Base-by-base conservation (phyloP, 2,888 invertebrate species). In the Trichopoda pennipes region DNA sequence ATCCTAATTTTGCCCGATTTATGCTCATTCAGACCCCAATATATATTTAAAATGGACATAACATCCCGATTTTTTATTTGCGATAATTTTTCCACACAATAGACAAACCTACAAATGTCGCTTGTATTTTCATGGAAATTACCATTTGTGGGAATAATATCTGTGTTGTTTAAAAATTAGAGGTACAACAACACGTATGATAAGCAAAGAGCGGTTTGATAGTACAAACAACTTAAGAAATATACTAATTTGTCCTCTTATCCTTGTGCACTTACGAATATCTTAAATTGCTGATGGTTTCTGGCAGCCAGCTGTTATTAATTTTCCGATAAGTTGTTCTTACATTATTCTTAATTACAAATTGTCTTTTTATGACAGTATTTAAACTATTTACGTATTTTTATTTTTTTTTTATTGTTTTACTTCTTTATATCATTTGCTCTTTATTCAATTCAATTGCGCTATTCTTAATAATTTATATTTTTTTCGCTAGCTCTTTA, bases 191-290 rank as follows among this genome's bases (percentile, higher is more conserved):
- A 58, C 38, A 56, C 23, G 23, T n/a, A n/a, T 58, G 35, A 23
- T 38, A 49, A 16, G 53, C 63, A 64, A 2, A 35, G 19, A 42
- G 8, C 51, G 19, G 12, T 64, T 23, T 51, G 23, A n/a, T 17
- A 16, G 42, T 28, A 32, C 23, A 42, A 58, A 66, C 16, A 60
- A 60, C n/a, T 19, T 42, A 49, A 47, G 2, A 64, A 6, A 42
- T 42, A 51, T 17, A 19, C 12, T 60, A 38, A 69, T 73, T 77
- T 81, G 58, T 19, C 73, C 47, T 78, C 38, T 79, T 82, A 75
- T 76, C 79, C 79, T 79, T 82, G 63, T 56, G 61, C 75, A 79
- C 82, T 82, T 79, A 82, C 82, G 23, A 74, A 42, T 63, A 69
- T 70, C 42, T 61, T 56, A 35, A 79, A 75, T 21, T 32, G 68